A percentile compares a stretch with the other conserved stretches of the same genome.
Conservation (phyloP, 2,113 vertebrate genomes). For the Copsychus sechellarum region DNA sequence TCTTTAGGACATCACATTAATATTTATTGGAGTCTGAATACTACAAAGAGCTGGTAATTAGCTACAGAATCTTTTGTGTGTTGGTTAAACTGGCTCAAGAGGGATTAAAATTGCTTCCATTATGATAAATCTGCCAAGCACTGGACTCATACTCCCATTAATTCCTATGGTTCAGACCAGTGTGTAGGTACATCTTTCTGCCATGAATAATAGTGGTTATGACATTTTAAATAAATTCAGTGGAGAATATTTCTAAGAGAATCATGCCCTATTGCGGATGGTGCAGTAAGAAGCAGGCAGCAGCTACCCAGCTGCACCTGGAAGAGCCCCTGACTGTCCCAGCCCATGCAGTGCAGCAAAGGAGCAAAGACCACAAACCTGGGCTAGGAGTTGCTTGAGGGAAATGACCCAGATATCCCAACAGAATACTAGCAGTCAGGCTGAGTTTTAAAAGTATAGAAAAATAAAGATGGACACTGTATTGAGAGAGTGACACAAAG, state of each 20-base stretch:
- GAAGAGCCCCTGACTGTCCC: background rate
- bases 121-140: conserved; percentile 10
- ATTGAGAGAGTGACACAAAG: background rate
- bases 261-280: background rate
- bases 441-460: background rate
- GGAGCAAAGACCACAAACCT: background rate
- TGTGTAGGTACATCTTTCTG: background rate
- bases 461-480: background rate
- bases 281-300: background rate
- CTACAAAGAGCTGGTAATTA: conserved; percentile 47
- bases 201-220: background rate
- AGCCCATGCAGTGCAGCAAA: background rate
- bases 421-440: background rate
- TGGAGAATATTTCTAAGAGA: background rate
- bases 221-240: background rate
- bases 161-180: background rate
- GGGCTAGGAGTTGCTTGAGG: background rate
- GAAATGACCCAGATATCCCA: background rate
- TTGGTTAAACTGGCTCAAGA: conserved; percentile 36
- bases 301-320: rapidly evolving
- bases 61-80: conserved; percentile 32
- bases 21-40: conserved; percentile 26
- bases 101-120: conserved; percentile 8
- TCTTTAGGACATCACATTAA: conserved; percentile 48
- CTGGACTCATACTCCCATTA: background rate